Conservation (phyloP, 2,113 vertebrate genomes). For the Dasypus novemcinctus region DNA sequence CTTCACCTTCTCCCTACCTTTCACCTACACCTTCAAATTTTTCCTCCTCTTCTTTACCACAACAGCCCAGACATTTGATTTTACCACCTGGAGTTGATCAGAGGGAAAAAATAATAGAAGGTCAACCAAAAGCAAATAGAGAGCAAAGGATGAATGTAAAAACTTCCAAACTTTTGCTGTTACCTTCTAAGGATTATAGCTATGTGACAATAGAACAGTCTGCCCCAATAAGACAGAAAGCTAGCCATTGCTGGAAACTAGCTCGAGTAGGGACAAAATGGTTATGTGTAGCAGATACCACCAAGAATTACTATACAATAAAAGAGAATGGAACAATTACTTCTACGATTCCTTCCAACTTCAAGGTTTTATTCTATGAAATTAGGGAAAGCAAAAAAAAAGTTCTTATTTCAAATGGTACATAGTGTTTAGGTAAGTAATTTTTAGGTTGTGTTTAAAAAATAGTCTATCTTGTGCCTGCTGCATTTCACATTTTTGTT, state of each 20-base stretch:
- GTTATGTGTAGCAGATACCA: neutral
- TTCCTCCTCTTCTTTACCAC: neutral
- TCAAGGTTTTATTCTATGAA: neutral
- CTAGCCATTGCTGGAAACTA: neutral
- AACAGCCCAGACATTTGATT: neutral
- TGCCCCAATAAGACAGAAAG: neutral
- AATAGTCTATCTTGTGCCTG: neutral
- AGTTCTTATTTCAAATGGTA: constrained; percentile 28
- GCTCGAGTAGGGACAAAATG: neutral
- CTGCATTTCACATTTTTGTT: neutral
- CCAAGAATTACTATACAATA: neutral
- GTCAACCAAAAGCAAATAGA: neutral
- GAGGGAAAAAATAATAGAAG: neutral
- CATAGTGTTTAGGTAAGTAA: constrained; percentile 4
- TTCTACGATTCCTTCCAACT: neutral
- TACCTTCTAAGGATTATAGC: neutral
- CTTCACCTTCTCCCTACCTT: neutral
- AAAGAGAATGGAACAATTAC: neutral
- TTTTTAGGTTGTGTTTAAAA: neutral
- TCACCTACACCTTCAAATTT: neutral
- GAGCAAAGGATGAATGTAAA: neutral
- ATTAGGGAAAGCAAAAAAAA: neutral
- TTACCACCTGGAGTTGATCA: neutral
- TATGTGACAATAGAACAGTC: neutral
- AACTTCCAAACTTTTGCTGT: neutral